Evolutionary conservation across 2,888 invertebrate species (phyloP), one percentile per base, ranked within the genome.

Genomic region (Trachelus tabidus): DNA sequence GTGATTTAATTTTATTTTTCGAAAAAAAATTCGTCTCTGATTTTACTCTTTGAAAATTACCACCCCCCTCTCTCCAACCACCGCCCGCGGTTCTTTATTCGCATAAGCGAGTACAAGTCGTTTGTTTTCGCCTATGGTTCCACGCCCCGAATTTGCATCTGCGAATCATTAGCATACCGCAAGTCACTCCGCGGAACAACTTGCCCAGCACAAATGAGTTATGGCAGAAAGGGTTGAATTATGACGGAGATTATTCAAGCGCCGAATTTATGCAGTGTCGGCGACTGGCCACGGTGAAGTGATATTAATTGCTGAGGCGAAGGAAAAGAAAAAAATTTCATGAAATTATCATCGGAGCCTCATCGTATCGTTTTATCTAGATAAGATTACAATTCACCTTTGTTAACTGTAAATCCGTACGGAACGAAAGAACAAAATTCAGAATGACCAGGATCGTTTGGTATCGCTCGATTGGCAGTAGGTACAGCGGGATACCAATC

Each of bases 171-270:
- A 84, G 82, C 80, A 84, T 82, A 82, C 80, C 80, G 78, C 81
- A 81, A 84, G 82, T 84, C 83, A 83, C 78, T 82, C 80, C 77
- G 80, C 77, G 80, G 80, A 82, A 76, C 80, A 80, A 81, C 74
- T 76, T 80, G 75, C 76, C 73, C 76, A 33, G 75, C 31, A 35
- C 75, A 56, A 76, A 74, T 91, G 91, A 91, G 84, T 90, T 90
- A 91, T 87, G 86, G 85, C 87, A 80, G 83, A 89, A 90, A 90
- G 91, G 91, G 91, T 91, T 91, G 89, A 91, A 86, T 91, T 91
- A 91, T 91, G 89, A 86, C 84, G 85, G 86, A 85, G 89, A 90
- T 91, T 89, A 90, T 91, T 91, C 90, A 88, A 86, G 86, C 88
- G 86, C 84, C 86, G 88, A 90, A 91, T 91, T 91, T 90, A 77